phyloP scores from a whole-genome alignment of 2,888 invertebrate genomes.

The Rhagophthalmus giganteus region DNA sequence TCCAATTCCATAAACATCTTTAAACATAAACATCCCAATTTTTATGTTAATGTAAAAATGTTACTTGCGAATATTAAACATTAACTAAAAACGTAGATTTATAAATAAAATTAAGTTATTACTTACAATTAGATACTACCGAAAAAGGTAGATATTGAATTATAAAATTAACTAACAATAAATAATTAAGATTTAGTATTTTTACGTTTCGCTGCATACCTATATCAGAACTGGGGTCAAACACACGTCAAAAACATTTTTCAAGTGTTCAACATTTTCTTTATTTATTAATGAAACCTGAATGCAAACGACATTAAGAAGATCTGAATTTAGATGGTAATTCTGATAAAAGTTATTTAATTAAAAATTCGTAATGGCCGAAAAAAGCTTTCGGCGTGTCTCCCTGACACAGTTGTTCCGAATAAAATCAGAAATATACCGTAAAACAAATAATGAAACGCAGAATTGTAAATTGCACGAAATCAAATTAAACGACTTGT shows the following conservation, averaged over 20 bases:
- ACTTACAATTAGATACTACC: too few relatives aligned
- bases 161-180: too few relatives aligned
- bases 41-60: too few relatives aligned
- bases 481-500: slow-evolving; percentile 43
- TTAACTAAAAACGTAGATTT: too few relatives aligned
- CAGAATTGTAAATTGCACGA: slow-evolving; percentile 36
- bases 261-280: background rate
- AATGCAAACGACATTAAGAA: background rate
- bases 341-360: slow-evolving; percentile 20
- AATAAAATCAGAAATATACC: slow-evolving; percentile 11
- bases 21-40: too few relatives aligned
- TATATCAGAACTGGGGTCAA: too few relatives aligned
- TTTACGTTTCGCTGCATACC: too few relatives aligned
- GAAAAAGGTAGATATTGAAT: too few relatives aligned
- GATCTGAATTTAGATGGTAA: slow-evolving; percentile 13
- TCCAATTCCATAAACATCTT: too few relatives aligned
- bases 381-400: slow-evolving; percentile 14
- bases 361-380: slow-evolving; percentile 15
- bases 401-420: slow-evolving; percentile 3
- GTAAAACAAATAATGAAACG: slow-evolving; percentile 29
- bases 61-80: too few relatives aligned
- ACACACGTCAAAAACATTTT: background rate
- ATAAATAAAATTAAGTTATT: too few relatives aligned
- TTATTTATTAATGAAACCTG: background rate
- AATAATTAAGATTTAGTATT: too few relatives aligned